Percentiles rank a stretch among this genome's conserved stretches.
These are phyloP conservation scores for Xiphophorus maculatus DNA, from an alignment of 2,113 vertebrate genomes.

Conservation along the genomic window DNA sequence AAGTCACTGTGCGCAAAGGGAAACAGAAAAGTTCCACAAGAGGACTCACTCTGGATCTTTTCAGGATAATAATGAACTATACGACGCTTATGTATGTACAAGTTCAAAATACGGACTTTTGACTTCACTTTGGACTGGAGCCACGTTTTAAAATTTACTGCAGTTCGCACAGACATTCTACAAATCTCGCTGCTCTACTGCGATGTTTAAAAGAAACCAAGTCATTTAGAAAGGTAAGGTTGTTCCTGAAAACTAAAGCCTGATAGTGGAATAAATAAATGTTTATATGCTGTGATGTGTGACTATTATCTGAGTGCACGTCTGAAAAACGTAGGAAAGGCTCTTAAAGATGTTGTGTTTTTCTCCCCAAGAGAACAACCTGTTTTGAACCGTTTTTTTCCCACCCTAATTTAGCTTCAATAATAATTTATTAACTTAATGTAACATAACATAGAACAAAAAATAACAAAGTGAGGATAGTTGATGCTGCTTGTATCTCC, in stretches of 20 bases:
- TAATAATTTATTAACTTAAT: neutral
- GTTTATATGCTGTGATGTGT: neutral
- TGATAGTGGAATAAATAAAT: neutral
- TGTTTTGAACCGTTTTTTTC: neutral
- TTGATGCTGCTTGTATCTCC: neutral
- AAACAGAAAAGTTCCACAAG: neutral
- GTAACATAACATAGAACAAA: neutral
- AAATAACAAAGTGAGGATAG: neutral
- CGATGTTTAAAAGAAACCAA: constrained; percentile 31
- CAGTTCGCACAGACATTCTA: neutral
- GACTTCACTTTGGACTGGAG: neutral
- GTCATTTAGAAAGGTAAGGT: constrained; percentile 31
- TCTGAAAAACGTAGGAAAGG: neutral
- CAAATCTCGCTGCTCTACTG: neutral
- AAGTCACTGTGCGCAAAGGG: constrained; percentile 13
- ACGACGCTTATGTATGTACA: neutral
- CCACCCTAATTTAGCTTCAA: neutral
- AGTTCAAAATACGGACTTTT: constrained; percentile 10
- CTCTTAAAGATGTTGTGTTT: neutral
- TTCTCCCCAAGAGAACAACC: neutral
- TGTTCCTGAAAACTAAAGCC: neutral
- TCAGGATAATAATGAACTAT: neutral
- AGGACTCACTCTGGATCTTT: neutral
- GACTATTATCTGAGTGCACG: neutral
- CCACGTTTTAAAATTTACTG: neutral